Evolutionary conservation across 2,888 invertebrate species (phyloP), one percentile per base, ranked within the genome.

Genomic region (Caenorhabditis drosophilae): DNA sequence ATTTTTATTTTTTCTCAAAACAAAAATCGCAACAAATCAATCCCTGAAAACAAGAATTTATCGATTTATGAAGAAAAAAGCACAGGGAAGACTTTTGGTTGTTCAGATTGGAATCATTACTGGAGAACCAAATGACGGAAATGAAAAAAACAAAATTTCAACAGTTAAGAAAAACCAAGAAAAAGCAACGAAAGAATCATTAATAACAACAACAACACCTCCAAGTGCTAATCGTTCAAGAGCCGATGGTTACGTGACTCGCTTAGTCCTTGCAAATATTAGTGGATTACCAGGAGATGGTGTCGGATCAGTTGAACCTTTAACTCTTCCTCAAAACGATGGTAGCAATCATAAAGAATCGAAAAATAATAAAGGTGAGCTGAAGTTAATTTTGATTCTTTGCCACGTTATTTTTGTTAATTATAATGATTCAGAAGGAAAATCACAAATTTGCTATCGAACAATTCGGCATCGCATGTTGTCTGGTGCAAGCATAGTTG

Each of bases 401-500:
- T n/a, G n/a, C n/a, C n/a, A n/a, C n/a, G n/a, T n/a, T n/a, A 38
- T 40, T 40, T 40, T 40, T 18, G 18, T 18, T 18, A 4, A 18
- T 40, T 22, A n/a, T n/a, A n/a, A n/a, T n/a, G n/a, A n/a, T n/a
- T n/a, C n/a, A n/a, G n/a, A n/a, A 58, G 70, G 48, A 40, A 60
- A 64, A 38, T 51, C 49, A 18, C 67, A 64, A 53, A 60, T 70
- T 25, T 81, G 81, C 57, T 81, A 72, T 57, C 73, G 75, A n/a
- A 73, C 67, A 15, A 75, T 77, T 20, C 63, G 70, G 9, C 68
- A 74, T 16, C 71, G 77, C 26, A 69, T 74, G 20, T 59, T 81
- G 34, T 51, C 77, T 11, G 71, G 76, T n/a, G 78, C 75, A 4
- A 67, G 54, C 7, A 81, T 73, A 56, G 60, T 67, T 25, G 70